A percentile compares a stretch with the other conserved stretches of the same genome.
Evolutionary conservation across 2,113 vertebrate species (phyloP).

Genomic region (Cisticola juncidis): DNA sequence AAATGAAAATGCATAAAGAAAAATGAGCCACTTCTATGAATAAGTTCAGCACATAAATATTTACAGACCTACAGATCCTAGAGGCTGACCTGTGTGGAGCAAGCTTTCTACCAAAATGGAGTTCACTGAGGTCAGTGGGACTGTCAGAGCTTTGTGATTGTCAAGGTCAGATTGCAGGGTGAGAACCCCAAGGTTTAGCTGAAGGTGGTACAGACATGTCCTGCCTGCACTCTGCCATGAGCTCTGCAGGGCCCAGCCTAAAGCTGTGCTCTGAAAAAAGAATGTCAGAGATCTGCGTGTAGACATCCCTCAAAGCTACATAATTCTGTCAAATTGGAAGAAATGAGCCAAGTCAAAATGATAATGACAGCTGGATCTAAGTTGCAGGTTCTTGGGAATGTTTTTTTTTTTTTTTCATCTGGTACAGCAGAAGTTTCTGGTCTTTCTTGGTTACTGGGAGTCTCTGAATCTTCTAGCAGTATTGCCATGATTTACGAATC

Average conservation of each 20-base stretch:
- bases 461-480: background rate
- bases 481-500: background rate
- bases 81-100: background rate
- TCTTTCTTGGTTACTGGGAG: background rate
- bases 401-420: background rate
- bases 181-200: background rate
- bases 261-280: background rate
- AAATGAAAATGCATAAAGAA: background rate
- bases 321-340: background rate
- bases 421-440: background rate
- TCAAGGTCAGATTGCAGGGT: background rate
- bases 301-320: background rate
- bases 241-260: background rate
- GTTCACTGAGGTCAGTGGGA: background rate
- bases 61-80: background rate
- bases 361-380: background rate
- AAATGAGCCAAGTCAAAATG: background rate
- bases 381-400: background rate
- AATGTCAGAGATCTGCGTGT: fast-evolving
- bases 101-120: background rate
- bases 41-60: background rate
- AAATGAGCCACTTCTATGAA: background rate
- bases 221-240: background rate
- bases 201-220: background rate
- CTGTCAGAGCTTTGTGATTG: background rate